Conservation (phyloP, 2,888 invertebrate genomes). For the Xanthorhoe designata region DNA sequence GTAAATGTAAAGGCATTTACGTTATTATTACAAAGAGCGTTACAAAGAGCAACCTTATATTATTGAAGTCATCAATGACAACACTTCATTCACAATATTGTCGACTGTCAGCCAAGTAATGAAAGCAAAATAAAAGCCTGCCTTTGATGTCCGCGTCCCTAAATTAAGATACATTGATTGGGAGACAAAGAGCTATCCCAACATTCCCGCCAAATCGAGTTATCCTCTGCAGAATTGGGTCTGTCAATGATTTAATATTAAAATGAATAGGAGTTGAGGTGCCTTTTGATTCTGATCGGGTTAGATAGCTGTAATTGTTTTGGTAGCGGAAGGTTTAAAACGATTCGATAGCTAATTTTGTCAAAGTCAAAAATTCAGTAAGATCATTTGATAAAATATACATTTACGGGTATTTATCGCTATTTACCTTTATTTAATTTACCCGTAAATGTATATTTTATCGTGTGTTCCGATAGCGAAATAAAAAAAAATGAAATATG, state of each 20-base stretch:
- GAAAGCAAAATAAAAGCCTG: conserved; percentile 11
- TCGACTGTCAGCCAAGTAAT: conserved; percentile 7
- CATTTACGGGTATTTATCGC: no score
- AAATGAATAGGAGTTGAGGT: conserved; percentile 40
- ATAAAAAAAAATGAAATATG: no score
- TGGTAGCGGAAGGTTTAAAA: background rate
- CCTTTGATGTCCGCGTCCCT: conserved; percentile 26
- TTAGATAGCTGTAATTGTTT: conserved; percentile 15
- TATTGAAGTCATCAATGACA: no score
- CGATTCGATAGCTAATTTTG: no score
- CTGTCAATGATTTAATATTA: conserved; percentile 46
- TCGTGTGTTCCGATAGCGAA: no score
- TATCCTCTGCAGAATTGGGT: conserved; percentile 42
- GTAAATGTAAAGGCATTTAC: no score
- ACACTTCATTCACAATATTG: background rate
- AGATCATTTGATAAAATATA: no score
- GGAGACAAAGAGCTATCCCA: conserved; percentile 35
- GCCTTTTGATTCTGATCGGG: conserved; percentile 30
- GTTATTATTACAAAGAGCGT: no score
- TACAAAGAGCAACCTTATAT: no score
- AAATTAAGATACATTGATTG: conserved; percentile 39
- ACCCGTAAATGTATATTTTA: no score
- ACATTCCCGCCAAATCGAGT: conserved; percentile 35
- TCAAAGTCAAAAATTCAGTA: no score
- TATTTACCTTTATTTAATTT: no score